These are phyloP conservation scores for Sacculina carcini DNA, from an alignment of 2,888 invertebrate species.

Conservation along the genomic window DNA sequence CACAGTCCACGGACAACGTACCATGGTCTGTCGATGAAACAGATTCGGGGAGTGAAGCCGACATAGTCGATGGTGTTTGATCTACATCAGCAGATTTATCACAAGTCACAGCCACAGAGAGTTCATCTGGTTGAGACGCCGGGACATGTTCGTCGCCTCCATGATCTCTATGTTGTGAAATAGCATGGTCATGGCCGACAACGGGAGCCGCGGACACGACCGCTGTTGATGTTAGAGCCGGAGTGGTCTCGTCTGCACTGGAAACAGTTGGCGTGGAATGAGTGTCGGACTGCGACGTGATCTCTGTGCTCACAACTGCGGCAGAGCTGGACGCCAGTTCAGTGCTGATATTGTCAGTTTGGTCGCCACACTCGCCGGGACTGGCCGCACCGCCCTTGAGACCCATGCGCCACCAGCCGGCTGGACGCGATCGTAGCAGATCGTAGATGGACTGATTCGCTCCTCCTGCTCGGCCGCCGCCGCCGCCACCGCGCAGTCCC, in stretches of 20 bases:
- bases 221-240: not conserved
- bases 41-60: too few species aligned
- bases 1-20: too few species aligned
- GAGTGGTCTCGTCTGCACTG: not conserved
- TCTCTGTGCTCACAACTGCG: not conserved
- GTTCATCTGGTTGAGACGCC: too few species aligned
- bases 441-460: too few species aligned
- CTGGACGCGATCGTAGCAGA: not conserved
- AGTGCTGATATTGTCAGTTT: not conserved
- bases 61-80: too few species aligned
- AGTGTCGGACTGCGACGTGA: not conserved
- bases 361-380: not conserved
- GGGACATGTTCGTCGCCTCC: not conserved
- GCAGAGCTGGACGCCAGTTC: not conserved
- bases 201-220: not conserved
- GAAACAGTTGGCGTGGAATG: not conserved
- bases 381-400: not conserved
- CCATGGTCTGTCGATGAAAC: too few species aligned
- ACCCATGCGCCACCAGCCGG: not conserved
- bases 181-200: not conserved
- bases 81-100: too few species aligned
- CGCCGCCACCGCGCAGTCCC: slow-evolving; percentile 23
- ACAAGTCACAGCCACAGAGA: too few species aligned
- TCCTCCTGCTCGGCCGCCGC: too few species aligned
- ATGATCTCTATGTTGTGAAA: not conserved